Percentiles rank a stretch among this genome's conserved stretches.
Conservation (phyloP, 2,797 vertebrate species). For the Acrossocheilus fasciatus region DNA sequence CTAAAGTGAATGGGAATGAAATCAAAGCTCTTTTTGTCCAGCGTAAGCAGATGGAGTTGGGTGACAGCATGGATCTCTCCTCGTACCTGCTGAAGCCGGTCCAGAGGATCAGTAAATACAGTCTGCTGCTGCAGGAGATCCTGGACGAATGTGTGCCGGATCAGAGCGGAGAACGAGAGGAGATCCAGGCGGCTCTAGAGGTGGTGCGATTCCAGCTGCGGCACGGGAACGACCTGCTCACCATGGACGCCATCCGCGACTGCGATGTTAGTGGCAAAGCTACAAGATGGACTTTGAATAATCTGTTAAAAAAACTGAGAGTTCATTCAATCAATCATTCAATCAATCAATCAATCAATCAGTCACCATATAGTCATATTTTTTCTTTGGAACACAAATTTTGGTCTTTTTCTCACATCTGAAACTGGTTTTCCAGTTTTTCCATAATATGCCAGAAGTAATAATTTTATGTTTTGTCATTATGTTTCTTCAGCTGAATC, state of each 20-base stretch:
- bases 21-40: slow-evolving; percentile 48
- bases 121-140: slow-evolving; percentile 84
- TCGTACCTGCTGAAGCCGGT: slow-evolving; percentile 85
- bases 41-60: slow-evolving; percentile 80
- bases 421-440: neutral
- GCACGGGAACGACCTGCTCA: slow-evolving; percentile 84
- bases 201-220: slow-evolving; percentile 83
- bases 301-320: neutral
- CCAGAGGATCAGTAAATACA: slow-evolving; percentile 87
- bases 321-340: too few relatives aligned
- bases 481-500: slow-evolving; percentile 75
- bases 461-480: neutral
- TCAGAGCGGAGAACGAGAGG: slow-evolving; percentile 70
- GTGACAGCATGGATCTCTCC: slow-evolving; percentile 84
- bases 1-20: neutral
- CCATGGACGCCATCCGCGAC: slow-evolving; percentile 84
- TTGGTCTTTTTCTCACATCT: neutral
- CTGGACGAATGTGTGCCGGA: slow-evolving; percentile 73
- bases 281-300: neutral
- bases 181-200: slow-evolving; percentile 80
- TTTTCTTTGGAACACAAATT: neutral
- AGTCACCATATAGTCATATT: neutral
- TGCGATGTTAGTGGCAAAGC: slow-evolving; percentile 78
- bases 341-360: too few relatives aligned
- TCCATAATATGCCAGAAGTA: neutral